Evolutionary conservation across 2,113 vertebrate species (phyloP), one percentile per base, ranked within the genome.

Genomic region (Turnix velox): DNA sequence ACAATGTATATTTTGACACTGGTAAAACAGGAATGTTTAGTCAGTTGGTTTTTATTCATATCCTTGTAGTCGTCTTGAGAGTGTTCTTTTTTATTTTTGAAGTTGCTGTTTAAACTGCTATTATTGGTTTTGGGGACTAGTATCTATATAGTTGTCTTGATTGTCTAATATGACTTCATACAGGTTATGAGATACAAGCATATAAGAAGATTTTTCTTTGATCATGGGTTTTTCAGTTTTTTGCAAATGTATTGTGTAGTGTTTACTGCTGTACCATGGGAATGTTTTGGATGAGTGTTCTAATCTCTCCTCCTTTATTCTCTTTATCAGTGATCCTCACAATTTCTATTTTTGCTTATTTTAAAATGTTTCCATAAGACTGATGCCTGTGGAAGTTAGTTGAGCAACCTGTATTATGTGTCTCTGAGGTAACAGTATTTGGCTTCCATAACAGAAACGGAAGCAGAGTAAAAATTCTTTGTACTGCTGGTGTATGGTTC

Each of bases 201-300:
- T 27, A 55, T 33, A 33, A 16, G 18, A 31, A 20, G 8, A 18
- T 43, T 86, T 86, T 80, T 63, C 18, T 45, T 23, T 42, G 30
- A 14, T 48, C 9, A 3, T 48, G 28, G 54, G 39, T 49, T 82
- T 37, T 24, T 52, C 27, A 9, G 1, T 62, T 78, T 62, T 9
- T 81, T 90, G 48, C 18, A 8, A 35, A 12, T 81, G 13, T 35
- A 63, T 59, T 75, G 3, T 49, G 48, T 51, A 35, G 9, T 42
- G 7, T 37, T 87, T 82, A 31, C 45, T 28, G 20, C 45, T 0
- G 0, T 65, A 65, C 58, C 0, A 1, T 81, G 76, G 55, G 59
- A 88, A 48, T 58, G 27, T 61, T 68, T 58, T 57, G 27, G 27
- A 66, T 2, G 20, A 67, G 20, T 24, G 42, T 80, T 48, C 27